A percentile compares a stretch with the other conserved stretches of the same genome.
Conservation (phyloP, 2,113 vertebrate genomes). For the Hepsetus odoe region DNA sequence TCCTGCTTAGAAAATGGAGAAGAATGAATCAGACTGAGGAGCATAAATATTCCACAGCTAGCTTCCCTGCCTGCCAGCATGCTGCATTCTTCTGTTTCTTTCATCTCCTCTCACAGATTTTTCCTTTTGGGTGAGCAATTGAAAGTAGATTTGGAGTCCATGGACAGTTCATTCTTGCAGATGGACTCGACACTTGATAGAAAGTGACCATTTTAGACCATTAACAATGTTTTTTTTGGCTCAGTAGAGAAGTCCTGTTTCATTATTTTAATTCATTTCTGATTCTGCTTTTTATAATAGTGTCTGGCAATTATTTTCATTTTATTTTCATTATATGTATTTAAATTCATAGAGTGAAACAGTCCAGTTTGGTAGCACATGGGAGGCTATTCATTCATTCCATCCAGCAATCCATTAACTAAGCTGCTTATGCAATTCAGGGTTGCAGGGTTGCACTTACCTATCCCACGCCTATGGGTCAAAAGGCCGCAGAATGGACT, state of each 20-base stretch:
- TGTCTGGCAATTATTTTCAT: too few relatives aligned
- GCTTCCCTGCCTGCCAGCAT: conserved; percentile 1
- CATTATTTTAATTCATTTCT: too few relatives aligned
- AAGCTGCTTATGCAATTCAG: too few relatives aligned
- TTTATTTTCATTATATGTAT: too few relatives aligned
- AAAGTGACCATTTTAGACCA: not conserved
- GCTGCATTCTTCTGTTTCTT: conserved; percentile 19
- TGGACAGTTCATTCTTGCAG: not conserved
- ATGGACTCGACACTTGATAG: not conserved
- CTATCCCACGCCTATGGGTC: too few relatives aligned
- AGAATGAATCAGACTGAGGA: conserved; percentile 18
- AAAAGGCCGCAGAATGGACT: too few relatives aligned
- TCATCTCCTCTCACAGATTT: not conserved
- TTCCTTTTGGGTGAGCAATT: not conserved
- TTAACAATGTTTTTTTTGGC: not conserved
- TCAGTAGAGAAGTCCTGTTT: too few relatives aligned
- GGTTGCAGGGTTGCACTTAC: too few relatives aligned
- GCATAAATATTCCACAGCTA: conserved; percentile 27
- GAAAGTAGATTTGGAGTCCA: not conserved
- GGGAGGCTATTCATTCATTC: not conserved
- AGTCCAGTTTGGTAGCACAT: not conserved
- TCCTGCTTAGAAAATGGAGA: conserved; percentile 22
- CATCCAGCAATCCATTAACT: too few relatives aligned
- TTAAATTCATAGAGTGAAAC: too few relatives aligned
- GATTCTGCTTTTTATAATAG: too few relatives aligned